Percentiles rank a stretch among this genome's conserved stretches.
Evolutionary conservation across 2,113 vertebrate species (phyloP).

Genomic region (Saguinus imperator): DNA sequence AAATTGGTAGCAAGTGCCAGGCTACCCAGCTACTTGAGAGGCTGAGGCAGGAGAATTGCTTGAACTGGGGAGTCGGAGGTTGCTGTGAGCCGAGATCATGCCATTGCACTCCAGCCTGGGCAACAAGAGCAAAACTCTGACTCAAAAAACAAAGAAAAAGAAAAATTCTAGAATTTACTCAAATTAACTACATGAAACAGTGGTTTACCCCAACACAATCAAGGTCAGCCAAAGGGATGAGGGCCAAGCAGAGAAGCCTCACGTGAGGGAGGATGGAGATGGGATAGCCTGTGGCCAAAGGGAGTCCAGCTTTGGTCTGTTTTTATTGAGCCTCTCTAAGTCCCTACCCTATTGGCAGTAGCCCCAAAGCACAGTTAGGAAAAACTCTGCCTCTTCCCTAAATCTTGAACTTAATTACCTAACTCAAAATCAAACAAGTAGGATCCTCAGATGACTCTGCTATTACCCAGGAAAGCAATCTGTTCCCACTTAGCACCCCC

Average conservation of each 20-base stretch:
- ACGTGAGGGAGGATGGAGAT: accelerated
- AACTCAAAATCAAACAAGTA: not conserved
- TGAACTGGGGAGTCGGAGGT: no score
- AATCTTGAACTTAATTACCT: constrained; percentile 24
- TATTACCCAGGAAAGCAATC: not conserved
- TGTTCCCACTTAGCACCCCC: not conserved
- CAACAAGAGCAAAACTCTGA: no score
- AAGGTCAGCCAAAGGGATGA: not conserved
- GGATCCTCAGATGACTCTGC: not conserved
- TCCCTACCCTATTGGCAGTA: not conserved
- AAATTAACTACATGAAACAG: not conserved
- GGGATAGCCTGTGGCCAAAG: accelerated
- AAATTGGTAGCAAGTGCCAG: no score
- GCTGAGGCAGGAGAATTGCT: no score
- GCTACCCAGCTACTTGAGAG: no score
- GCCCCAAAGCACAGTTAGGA: not conserved
- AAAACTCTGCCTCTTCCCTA: not conserved
- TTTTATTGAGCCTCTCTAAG: not conserved
- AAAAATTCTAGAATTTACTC: not conserved
- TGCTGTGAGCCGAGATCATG: no score
- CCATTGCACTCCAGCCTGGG: no score
- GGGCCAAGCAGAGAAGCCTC: not conserved
- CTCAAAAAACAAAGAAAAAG: no score
- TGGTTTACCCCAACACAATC: not conserved
- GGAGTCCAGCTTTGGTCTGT: not conserved